Evolutionary conservation across 2,113 vertebrate species (phyloP).

Genomic region (Procavia capensis): DNA sequence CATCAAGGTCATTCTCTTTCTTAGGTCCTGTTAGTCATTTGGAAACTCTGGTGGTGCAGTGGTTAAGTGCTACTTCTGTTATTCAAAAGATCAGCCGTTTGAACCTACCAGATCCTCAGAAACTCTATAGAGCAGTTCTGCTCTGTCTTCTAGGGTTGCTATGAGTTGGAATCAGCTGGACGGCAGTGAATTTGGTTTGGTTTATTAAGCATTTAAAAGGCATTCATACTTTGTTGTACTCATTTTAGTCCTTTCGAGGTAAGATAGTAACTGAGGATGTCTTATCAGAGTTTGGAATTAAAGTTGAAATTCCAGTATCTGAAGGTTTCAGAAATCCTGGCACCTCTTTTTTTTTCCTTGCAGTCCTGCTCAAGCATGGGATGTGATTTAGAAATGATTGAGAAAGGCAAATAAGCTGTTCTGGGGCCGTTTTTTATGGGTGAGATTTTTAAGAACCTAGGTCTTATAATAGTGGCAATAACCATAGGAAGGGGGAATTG

Average conservation of each 20-base stretch:
- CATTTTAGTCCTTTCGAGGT: neutral
- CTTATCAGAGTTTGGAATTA: neutral
- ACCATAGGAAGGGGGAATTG: neutral
- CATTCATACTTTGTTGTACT: neutral
- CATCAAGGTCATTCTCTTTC: neutral
- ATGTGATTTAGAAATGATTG: neutral
- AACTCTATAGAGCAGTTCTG: too few relatives aligned
- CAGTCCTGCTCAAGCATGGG: neutral
- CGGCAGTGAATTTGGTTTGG: too few relatives aligned
- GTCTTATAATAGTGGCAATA: neutral
- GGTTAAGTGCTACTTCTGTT: too few relatives aligned
- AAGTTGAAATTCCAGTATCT: neutral
- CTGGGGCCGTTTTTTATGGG: neutral
- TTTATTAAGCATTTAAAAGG: too few relatives aligned
- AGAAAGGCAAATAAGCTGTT: neutral
- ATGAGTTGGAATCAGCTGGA: too few relatives aligned
- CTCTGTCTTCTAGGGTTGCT: too few relatives aligned
- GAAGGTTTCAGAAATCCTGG: neutral
- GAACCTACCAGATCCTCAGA: too few relatives aligned
- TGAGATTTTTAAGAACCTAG: neutral
- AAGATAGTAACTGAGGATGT: neutral
- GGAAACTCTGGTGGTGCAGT: too few relatives aligned
- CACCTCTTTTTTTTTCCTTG: neutral
- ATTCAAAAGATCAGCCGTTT: too few relatives aligned
- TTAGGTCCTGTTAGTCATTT: neutral